Percentiles rank a stretch among this genome's conserved stretches.
Evolutionary conservation across 2,888 invertebrate genomes (phyloP).

Genomic region (Neria commutata): DNA sequence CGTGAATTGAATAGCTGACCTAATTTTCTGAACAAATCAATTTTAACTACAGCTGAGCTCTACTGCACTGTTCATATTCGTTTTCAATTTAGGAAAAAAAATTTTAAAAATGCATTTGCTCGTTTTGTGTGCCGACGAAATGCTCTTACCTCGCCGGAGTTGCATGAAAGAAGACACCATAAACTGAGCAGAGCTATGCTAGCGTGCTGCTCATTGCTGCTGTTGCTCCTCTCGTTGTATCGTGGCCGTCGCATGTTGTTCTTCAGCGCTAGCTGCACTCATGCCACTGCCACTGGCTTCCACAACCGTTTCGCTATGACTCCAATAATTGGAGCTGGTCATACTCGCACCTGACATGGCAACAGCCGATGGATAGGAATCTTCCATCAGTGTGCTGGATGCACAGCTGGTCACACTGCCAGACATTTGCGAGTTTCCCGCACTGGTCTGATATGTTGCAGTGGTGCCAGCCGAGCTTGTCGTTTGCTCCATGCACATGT

Average conservation of each 20-base stretch:
- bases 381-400: constrained; percentile 83
- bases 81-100: constrained; percentile 8
- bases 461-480: constrained; percentile 79
- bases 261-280: neutral
- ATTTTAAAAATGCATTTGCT: neutral
- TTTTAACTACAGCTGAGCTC: constrained; percentile 47
- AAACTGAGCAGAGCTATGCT: constrained; percentile 19
- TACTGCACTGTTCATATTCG: constrained; percentile 37
- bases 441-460: constrained; percentile 83
- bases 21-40: neutral
- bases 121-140: constrained; percentile 1
- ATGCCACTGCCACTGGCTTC: constrained; percentile 13
- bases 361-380: constrained; percentile 46
- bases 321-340: constrained; percentile 51
- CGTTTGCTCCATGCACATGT: constrained; percentile 72
- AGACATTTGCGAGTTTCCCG: constrained; percentile 84
- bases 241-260: constrained; percentile 28
- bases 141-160: constrained; percentile 6
- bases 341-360: constrained; percentile 44
- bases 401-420: constrained; percentile 84
- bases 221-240: constrained; percentile 14
- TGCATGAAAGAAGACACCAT: constrained; percentile 15
- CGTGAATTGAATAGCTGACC: neutral
- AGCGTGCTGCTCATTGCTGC: constrained; percentile 7
- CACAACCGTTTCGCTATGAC: constrained; percentile 52